Evolutionary conservation across 2,113 vertebrate species (phyloP), one percentile per base, ranked within the genome.

Genomic region (Zapornia atra): DNA sequence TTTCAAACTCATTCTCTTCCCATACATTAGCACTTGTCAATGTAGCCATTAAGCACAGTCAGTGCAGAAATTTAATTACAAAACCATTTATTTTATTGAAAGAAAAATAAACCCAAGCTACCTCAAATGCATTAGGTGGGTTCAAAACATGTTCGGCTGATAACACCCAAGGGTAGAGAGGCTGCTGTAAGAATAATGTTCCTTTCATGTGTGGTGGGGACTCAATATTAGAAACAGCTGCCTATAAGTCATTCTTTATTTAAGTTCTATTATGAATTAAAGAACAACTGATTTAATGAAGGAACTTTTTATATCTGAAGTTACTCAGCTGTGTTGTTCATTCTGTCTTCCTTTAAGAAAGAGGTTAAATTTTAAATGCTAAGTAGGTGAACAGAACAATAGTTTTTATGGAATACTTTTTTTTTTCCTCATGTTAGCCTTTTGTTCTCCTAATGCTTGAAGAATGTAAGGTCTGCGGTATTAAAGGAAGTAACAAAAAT

Each of bases 21-120:
- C 98, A 98, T 99, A 99, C 99, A 99, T 99, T 99, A 99, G 98
- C 99, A 99, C 99, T 99, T 99, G 99, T 99, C 99, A 99, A 98
- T 98, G 98, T 96, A 98, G 98, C 98, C 99, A 99, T 99, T 99
- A 99, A 98, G 98, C 98, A 98, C 98, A 98, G 98, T 98, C 98
- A 97, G 98, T 97, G 97, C 97, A 97, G 98, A 99, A 98, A 98
- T 99, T 99, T 98, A 99, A 99, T 99, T 99, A 99, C 98, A 97
- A 99, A 99, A 98, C 98, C 98, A 99, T 99, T 99, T 99, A 99
- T 99, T 99, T 99, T 98, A 98, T 98, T 98, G 99, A 99, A 99
- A 99, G 98, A 98, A 99, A 99, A 99, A 99, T 99, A 99, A 99
- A 99, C 99, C 98, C 96, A 92, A 97, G 97, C 98, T 99, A 98